Evolutionary conservation across 2,888 invertebrate species (phyloP).

Genomic region (Melolontha melolontha): DNA sequence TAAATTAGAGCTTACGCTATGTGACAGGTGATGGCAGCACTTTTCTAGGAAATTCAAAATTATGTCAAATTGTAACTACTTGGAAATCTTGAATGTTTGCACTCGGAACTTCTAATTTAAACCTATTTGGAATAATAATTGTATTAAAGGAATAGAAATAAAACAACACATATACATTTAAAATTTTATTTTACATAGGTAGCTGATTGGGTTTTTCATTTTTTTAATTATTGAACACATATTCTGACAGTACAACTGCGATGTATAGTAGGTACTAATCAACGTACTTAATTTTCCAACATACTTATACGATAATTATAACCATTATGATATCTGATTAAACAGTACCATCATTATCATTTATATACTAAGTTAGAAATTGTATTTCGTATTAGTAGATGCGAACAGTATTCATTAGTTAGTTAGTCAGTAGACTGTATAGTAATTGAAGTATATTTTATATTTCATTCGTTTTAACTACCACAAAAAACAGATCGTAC

Average conservation of each 20-base stretch:
- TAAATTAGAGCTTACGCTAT: too few relatives aligned
- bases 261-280: conserved; percentile 63
- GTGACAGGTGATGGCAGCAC: too few relatives aligned
- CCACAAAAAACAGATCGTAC: conserved; percentile 50
- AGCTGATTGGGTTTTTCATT: conserved; percentile 64
- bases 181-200: conserved; percentile 60
- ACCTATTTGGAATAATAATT: too few relatives aligned
- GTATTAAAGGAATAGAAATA: conserved; percentile 14
- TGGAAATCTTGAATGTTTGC: too few relatives aligned
- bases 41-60: too few relatives aligned
- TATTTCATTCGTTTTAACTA: conserved; percentile 20
- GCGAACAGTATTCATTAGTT: background rate
- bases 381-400: conserved; percentile 10
- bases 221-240: conserved; percentile 61
- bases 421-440: background rate
- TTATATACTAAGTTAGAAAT: conserved; percentile 24
- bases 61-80: too few relatives aligned
- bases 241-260: conserved; percentile 65
- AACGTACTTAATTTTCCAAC: conserved; percentile 54
- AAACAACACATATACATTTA: conserved; percentile 54
- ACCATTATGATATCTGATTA: conserved; percentile 39
- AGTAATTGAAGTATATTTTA: conserved; percentile 1
- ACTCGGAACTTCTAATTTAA: too few relatives aligned
- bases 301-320: conserved; percentile 56
- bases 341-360: conserved; percentile 4